A percentile compares a stretch with the other conserved stretches of the same genome.
phyloP scores from a whole-genome alignment of 2,888 invertebrate species.

The Chrysolina americana region DNA sequence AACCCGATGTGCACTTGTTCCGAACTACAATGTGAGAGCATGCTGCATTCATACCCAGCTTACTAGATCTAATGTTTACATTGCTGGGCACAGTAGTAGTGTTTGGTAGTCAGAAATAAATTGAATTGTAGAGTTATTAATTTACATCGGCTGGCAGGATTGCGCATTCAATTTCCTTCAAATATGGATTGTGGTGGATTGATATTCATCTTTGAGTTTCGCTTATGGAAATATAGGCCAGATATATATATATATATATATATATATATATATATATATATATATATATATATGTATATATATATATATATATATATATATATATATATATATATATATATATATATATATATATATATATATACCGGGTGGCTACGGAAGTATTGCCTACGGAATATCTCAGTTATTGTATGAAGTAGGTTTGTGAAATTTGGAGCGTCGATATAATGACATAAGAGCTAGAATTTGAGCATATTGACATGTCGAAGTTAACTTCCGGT shows the following conservation, averaged over 20 bases:
- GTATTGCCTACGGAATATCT: no score
- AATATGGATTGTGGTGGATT: slow-evolving; percentile 5
- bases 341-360: no score
- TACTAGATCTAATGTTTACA: slow-evolving; percentile 43
- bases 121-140: slow-evolving; percentile 53
- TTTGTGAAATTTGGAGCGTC: no score
- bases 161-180: slow-evolving; percentile 44
- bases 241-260: not conserved
- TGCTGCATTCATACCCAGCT: slow-evolving; percentile 25
- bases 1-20: slow-evolving; percentile 31
- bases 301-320: no score
- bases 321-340: no score
- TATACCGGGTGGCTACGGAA: no score
- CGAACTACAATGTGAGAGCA: slow-evolving; percentile 42
- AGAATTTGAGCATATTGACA: no score
- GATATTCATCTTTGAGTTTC: not conserved
- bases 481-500: no score
- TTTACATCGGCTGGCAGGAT: slow-evolving; percentile 50
- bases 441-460: no score
- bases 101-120: slow-evolving; percentile 28
- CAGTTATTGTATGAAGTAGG: no score
- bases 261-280: no score
- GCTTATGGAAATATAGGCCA: not conserved
- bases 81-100: slow-evolving; percentile 29
- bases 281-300: no score